Base-by-base conservation (phyloP, 2,113 vertebrate species). In the Chionis minor region DNA sequence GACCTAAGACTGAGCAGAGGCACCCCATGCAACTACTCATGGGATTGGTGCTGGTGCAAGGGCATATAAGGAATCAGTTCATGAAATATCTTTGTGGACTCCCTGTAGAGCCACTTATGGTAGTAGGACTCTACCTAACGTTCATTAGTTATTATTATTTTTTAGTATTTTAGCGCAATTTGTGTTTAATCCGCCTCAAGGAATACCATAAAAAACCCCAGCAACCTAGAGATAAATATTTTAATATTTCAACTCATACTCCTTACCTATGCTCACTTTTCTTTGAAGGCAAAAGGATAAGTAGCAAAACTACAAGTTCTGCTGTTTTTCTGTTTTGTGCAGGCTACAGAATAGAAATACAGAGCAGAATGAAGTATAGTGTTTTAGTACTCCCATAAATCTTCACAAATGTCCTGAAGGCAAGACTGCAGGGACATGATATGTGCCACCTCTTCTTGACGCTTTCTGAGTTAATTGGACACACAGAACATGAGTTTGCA, bases 31-130 rank as follows among this genome's bases (percentile, higher is more conserved):
- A 23, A 27, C 22, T 8, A 33, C 11, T 72, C 24, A 26, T 3
- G 5, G 49, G 22, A 33, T 16, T n/a, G 15, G 12, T 72, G 33
- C 19, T 63, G 28, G 22, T 28, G n/a, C n/a, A 72, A 40, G 18
- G 23, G 10, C 12, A 5, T 55, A 13, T 56, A n/a, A n/a, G 28
- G 49, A 65, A 51, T n/a, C 26, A 45, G 14, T 23, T 82, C 27
- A 38, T 54, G 18, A 28, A 9, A 10, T 3, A 1, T 40, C 62
- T 69, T 40, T 69, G 15, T 33, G 63, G 47, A 42, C 4, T 35
- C 2, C 14, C 56, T 42, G 17, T 62, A 49, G 56, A 77, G 42
- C 4, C 0, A 0, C 8, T 63, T 63, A 51, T 6, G 12, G 42
- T 35, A 10, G 22, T 51, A 63, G 6, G 9, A 85, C n/a, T 16